Evolutionary conservation across 2,888 invertebrate genomes (phyloP).

Genomic region (Oscheius myriophilus): DNA sequence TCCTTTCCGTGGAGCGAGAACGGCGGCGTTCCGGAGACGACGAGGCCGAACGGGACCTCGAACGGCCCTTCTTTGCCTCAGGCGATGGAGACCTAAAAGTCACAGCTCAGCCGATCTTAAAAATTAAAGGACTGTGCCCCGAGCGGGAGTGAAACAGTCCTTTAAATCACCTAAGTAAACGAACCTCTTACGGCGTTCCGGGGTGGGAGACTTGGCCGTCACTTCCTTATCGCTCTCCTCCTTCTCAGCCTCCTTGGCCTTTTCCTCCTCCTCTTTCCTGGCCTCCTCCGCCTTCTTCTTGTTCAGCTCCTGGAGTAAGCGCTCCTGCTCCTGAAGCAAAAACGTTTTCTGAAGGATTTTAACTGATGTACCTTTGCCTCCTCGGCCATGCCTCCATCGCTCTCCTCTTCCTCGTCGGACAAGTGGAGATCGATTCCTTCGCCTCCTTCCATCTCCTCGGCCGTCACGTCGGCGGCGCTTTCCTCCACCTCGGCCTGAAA

Average conservation of each 20-base stretch:
- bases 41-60: slow-evolving; percentile 3
- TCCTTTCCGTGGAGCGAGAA: not conserved
- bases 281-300: slow-evolving; percentile 13
- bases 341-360: not conserved
- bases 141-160: too few relatives aligned
- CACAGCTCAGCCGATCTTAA: too few relatives aligned
- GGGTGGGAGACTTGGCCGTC: not conserved
- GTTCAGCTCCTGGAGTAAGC: slow-evolving; percentile 1
- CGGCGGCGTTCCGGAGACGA: not conserved
- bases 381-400: not conserved
- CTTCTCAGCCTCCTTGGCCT: not conserved
- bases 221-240: not conserved
- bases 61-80: not conserved
- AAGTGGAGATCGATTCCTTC: not conserved
- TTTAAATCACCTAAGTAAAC: too few relatives aligned
- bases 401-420: slow-evolving; percentile 4
- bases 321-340: slow-evolving; percentile 15
- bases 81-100: slow-evolving; percentile 6
- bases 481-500: not conserved
- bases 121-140: too few relatives aligned
- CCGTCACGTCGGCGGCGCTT: not conserved
- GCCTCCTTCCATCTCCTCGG: not conserved
- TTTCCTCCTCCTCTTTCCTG: slow-evolving; percentile 28
- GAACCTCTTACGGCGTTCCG: slow-evolving; percentile 1
- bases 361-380: not conserved